phyloP scores from a whole-genome alignment of 2,113 vertebrate species.

The Callionymus lyra region DNA sequence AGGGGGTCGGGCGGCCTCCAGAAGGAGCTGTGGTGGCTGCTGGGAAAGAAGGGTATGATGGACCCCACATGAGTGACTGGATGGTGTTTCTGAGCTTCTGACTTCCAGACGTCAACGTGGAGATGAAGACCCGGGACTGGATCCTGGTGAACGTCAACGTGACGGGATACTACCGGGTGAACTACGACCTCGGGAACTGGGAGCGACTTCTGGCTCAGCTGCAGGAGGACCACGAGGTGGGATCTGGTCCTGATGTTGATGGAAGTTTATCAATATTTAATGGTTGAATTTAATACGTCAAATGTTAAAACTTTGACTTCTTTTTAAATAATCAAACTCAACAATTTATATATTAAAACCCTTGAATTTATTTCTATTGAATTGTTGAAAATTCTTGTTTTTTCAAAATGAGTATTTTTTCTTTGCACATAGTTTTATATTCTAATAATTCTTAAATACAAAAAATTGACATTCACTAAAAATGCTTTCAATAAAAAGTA shows the following conservation, averaged over 20 bases:
- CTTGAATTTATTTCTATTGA: no score
- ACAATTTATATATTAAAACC: no score
- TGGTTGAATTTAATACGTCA: no score
- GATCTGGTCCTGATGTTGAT: no score
- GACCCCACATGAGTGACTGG: not conserved
- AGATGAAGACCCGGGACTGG: conserved; percentile 55
- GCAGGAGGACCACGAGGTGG: conserved; percentile 25
- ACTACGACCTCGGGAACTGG: conserved; percentile 84
- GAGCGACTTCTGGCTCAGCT: conserved; percentile 63
- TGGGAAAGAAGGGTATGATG: conserved; percentile 38
- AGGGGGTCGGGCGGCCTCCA: conserved; percentile 1
- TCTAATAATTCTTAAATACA: no score
- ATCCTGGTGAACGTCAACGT: conserved; percentile 79
- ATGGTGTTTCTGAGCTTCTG: not conserved
- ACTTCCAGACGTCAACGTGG: conserved; percentile 1
- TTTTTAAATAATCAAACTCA: no score
- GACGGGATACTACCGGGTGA: conserved; percentile 81
- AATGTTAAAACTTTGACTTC: no score
- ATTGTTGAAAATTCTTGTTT: no score
- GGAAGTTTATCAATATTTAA: not conserved
- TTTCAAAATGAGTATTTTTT: no score
- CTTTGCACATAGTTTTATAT: no score
- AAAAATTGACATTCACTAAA: no score
- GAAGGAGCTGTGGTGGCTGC: conserved; percentile 49
- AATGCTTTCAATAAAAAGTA: no score